Evolutionary conservation across 2,888 invertebrate species (phyloP).

Genomic region (Drosophila phalerata): DNA sequence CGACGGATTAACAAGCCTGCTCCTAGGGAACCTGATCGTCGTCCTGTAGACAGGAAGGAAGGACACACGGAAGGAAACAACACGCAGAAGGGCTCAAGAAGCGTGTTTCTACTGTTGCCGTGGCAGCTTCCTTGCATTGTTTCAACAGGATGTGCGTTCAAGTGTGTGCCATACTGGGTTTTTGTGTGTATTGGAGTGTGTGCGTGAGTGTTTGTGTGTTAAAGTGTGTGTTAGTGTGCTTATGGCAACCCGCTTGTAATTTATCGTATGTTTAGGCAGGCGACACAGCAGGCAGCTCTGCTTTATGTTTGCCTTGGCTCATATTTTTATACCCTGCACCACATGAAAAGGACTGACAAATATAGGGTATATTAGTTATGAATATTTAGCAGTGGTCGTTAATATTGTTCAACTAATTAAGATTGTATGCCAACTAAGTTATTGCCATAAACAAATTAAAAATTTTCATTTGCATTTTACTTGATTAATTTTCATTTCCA

Average conservation of each 20-base stretch:
- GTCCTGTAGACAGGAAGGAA: slow-evolving; percentile 40
- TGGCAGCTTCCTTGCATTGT: slow-evolving; percentile 45
- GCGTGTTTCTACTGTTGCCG: slow-evolving; percentile 61
- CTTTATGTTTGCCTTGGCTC: slow-evolving; percentile 63
- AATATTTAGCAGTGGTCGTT: no score
- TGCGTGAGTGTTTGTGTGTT: slow-evolving; percentile 31
- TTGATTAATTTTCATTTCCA: no score
- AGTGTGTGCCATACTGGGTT: slow-evolving; percentile 30
- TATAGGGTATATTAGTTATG: background rate
- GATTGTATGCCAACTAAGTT: no score
- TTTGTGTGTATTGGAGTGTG: slow-evolving; percentile 4
- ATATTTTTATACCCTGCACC: slow-evolving; percentile 50
- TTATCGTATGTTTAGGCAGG: slow-evolving; percentile 58
- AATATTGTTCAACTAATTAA: no score
- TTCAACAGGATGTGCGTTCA: slow-evolving; percentile 66
- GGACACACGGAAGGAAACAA: slow-evolving; percentile 62
- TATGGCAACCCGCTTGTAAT: slow-evolving; percentile 62
- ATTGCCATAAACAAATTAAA: no score
- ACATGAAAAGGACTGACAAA: background rate
- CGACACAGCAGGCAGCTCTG: slow-evolving; percentile 49
- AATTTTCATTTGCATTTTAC: no score
- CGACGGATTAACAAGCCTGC: slow-evolving; percentile 49
- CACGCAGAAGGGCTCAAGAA: slow-evolving; percentile 65
- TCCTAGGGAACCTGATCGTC: slow-evolving; percentile 16
- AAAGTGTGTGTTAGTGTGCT: slow-evolving; percentile 35